A percentile compares a stretch with the other conserved stretches of the same genome.
phyloP scores from a whole-genome alignment of 2,797 vertebrate genomes.

The Adelosebastes latens region DNA sequence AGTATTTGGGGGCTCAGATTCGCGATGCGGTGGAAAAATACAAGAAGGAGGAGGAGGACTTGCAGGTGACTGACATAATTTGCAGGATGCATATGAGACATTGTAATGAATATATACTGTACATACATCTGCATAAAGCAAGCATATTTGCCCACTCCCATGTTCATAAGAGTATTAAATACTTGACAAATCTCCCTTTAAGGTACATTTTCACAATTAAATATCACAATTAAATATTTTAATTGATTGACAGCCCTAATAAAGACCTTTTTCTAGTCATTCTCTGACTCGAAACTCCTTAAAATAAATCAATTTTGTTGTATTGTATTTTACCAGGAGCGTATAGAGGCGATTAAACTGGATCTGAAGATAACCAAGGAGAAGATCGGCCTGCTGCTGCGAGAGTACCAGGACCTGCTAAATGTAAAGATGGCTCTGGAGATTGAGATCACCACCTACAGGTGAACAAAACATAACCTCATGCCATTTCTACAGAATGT shows the following conservation, averaged over 20 bases:
- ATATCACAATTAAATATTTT: no score
- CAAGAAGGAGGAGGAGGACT: conserved; percentile 61
- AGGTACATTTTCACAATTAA: no score
- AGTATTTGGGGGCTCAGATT: conserved; percentile 76
- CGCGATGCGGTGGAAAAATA: conserved; percentile 69
- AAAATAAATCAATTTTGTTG: neutral
- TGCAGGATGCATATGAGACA: neutral
- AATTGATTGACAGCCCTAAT: no score
- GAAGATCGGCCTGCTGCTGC: conserved; percentile 82
- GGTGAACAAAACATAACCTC: conserved; percentile 60
- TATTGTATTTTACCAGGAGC: conserved; percentile 63
- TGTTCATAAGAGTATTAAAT: no score
- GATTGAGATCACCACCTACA: conserved; percentile 86
- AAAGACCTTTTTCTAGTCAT: neutral
- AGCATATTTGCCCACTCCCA: no score
- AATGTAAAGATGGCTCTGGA: conserved; percentile 87
- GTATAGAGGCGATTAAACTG: conserved; percentile 67
- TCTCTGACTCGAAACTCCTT: neutral
- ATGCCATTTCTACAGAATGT: neutral
- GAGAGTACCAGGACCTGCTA: conserved; percentile 85
- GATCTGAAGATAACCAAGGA: conserved; percentile 81
- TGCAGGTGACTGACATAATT: conserved; percentile 55
- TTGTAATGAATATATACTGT: neutral
- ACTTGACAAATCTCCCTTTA: no score
- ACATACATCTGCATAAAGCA: no score